Percentiles rank a stretch among this genome's conserved stretches.
Evolutionary conservation across 2,797 vertebrate genomes (phyloP).

Genomic region (Tapirus indicus): DNA sequence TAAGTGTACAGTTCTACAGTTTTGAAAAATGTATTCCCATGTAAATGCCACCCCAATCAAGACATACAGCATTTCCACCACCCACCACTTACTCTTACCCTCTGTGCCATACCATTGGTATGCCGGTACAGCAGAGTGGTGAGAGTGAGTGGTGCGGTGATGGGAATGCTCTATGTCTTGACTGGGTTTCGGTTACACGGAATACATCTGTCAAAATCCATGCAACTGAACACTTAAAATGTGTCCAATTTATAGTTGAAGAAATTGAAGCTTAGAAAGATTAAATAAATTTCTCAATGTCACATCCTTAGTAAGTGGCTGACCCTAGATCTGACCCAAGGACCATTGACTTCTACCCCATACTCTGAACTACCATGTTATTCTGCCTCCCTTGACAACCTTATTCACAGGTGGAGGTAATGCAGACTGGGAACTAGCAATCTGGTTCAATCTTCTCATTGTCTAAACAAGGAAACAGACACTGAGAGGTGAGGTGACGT

Average conservation of each 20-base stretch:
- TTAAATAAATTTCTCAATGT: background rate
- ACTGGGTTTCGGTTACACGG: background rate
- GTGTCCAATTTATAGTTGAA: background rate
- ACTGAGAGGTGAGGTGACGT: background rate
- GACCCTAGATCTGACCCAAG: background rate
- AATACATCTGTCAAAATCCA: background rate
- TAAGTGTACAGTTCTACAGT: background rate
- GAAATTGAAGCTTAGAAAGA: background rate
- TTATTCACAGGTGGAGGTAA: background rate
- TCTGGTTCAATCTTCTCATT: background rate
- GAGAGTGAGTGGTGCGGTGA: background rate
- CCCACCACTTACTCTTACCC: no score
- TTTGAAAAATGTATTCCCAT: background rate
- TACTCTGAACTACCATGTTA: background rate
- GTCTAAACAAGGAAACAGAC: slow-evolving; percentile 11
- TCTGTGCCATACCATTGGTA: accelerated
- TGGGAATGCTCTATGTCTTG: background rate
- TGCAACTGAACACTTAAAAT: background rate
- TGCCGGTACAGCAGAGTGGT: background rate
- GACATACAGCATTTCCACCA: background rate
- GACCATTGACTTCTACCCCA: background rate
- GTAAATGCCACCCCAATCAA: background rate
- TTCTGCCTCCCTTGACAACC: background rate
- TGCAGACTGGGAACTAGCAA: background rate
- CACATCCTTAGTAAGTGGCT: background rate